These are phyloP conservation scores for Hylomyscus alleni DNA, from an alignment of 2,797 vertebrate genomes.

Conservation along the genomic window DNA sequence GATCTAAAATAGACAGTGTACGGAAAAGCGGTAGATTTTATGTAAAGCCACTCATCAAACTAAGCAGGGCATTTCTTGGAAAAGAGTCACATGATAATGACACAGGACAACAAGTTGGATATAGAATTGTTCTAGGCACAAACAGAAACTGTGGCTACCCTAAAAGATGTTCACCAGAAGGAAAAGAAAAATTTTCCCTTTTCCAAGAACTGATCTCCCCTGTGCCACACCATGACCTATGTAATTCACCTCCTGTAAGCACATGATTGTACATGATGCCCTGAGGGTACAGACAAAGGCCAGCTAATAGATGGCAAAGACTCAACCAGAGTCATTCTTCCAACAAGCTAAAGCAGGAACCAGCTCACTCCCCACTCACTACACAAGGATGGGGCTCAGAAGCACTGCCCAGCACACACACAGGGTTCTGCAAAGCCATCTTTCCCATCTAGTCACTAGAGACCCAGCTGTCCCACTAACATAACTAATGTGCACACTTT, in stretches of 20 bases:
- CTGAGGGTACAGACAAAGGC: not conserved
- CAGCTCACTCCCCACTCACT: not conserved
- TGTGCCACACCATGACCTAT: not conserved
- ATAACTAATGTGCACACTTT: not conserved
- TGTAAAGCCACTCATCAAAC: not conserved
- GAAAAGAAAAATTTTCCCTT: not conserved
- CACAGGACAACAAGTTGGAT: not conserved
- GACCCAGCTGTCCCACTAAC: not conserved
- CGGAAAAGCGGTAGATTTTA: not conserved
- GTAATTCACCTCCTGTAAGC: not conserved
- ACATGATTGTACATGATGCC: no score
- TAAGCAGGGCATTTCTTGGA: conserved; percentile 24
- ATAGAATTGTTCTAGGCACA: not conserved
- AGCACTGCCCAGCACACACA: not conserved
- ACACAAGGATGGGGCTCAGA: not conserved
- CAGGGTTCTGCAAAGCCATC: not conserved
- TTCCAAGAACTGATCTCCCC: conserved; percentile 17
- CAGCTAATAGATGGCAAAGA: not conserved
- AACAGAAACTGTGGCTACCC: not conserved
- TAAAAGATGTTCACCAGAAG: conserved; percentile 18
- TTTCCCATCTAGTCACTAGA: conserved; percentile 17
- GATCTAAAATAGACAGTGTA: conserved; percentile 15
- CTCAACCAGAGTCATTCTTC: not conserved
- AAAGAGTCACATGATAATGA: not conserved
- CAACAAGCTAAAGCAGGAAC: not conserved